phyloP scores from a whole-genome alignment of 2,797 vertebrate genomes.

The Salarias fasciatus region DNA sequence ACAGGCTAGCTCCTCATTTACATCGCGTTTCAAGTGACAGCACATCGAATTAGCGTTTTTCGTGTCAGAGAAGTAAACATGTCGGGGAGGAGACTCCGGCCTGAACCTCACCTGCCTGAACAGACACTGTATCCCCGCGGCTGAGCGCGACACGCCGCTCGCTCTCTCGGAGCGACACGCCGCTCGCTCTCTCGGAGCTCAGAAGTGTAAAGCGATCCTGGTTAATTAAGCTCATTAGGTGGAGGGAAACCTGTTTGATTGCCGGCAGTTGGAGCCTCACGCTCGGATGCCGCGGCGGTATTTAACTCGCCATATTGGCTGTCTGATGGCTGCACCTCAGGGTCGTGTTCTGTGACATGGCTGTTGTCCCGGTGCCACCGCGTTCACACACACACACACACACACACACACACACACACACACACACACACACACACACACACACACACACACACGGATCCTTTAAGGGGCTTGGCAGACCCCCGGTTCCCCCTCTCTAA shows the following conservation, averaged over 20 bases:
- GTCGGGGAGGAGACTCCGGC: too few relatives aligned
- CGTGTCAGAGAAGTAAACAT: too few relatives aligned
- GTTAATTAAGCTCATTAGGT: slow-evolving; percentile 78
- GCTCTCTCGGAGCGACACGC: slow-evolving; percentile 41
- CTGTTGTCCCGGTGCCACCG: slow-evolving; percentile 77
- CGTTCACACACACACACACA: slow-evolving; percentile 8
- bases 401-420: slow-evolving; percentile 25
- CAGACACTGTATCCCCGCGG: slow-evolving; percentile 20
- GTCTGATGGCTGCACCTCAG: slow-evolving; percentile 81
- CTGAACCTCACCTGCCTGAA: neutral
- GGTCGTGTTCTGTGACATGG: slow-evolving; percentile 83
- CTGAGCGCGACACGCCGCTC: slow-evolving; percentile 32
- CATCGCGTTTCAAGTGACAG: too few relatives aligned
- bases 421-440: slow-evolving; percentile 5
- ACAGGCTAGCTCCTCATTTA: too few relatives aligned
- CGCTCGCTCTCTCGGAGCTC: slow-evolving; percentile 48
- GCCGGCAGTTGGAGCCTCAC: slow-evolving; percentile 74
- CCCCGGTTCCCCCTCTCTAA: slow-evolving; percentile 78
- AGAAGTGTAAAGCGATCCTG: slow-evolving; percentile 64
- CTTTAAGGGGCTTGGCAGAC: slow-evolving; percentile 79
- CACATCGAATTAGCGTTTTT: too few relatives aligned
- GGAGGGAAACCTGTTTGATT: slow-evolving; percentile 80
- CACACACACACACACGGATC: slow-evolving; percentile 28
- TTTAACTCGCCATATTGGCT: slow-evolving; percentile 84
- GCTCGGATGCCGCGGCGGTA: slow-evolving; percentile 76